A percentile compares a stretch with the other conserved stretches of the same genome.
Conservation (phyloP, 1,140 invertebrate genomes). For the Anoplolepis gracilipes region DNA sequence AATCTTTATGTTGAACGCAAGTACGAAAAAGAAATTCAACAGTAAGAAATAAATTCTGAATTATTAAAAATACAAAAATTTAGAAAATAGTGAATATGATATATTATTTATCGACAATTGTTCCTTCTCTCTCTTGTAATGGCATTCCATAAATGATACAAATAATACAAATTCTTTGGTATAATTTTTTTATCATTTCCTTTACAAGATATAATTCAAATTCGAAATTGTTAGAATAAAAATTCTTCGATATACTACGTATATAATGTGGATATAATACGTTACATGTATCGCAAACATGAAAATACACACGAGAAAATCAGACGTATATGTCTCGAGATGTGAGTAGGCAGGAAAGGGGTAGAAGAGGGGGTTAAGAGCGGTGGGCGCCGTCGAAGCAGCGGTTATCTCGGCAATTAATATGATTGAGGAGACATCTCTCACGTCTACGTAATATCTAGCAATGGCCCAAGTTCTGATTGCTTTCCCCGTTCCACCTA, state of each 20-base stretch:
- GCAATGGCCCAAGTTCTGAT: slow-evolving; percentile 86
- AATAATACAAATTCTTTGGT: neutral
- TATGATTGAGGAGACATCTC: slow-evolving; percentile 86
- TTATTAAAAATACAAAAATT: neutral
- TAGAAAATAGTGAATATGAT: neutral
- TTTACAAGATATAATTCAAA: neutral
- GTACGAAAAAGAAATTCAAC: neutral
- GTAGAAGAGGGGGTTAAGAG: slow-evolving; percentile 56
- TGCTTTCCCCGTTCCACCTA: slow-evolving; percentile 82
- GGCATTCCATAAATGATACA: too few relatives aligned
- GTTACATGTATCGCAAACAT: neutral
- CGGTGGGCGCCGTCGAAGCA: slow-evolving; percentile 80
- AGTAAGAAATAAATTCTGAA: neutral
- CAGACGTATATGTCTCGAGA: slow-evolving; percentile 13
- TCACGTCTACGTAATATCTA: slow-evolving; percentile 85
- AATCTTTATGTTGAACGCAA: neutral
- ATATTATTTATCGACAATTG: neutral
- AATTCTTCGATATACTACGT: neutral
- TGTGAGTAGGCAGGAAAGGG: slow-evolving; percentile 18
- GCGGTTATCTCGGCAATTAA: slow-evolving; percentile 85
- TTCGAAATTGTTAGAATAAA: neutral
- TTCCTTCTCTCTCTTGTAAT: too few relatives aligned
- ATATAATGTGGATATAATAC: neutral
- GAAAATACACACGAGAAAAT: slow-evolving; percentile 30
- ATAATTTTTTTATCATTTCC: neutral